Percentiles rank a stretch among this genome's conserved stretches.
Conservation (phyloP, 1,140 invertebrate genomes). For the Leptinotarsa texana region DNA sequence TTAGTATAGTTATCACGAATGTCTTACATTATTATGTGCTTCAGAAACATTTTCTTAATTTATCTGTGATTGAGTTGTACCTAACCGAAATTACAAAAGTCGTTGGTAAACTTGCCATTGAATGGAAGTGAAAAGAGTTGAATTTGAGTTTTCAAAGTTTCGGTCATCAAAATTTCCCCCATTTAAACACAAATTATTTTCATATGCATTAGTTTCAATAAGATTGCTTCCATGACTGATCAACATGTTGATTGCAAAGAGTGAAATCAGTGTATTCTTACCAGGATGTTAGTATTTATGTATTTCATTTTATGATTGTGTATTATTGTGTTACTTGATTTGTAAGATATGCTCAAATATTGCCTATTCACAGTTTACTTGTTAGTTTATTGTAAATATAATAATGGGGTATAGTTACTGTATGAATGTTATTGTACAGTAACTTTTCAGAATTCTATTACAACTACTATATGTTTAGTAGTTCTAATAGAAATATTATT, state of each 20-base stretch:
- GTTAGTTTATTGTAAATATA: slow-evolving; percentile 32
- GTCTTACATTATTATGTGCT: too few species aligned
- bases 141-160: too few species aligned
- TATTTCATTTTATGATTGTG: slow-evolving; percentile 15
- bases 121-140: too few species aligned
- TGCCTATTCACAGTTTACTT: slow-evolving; percentile 24
- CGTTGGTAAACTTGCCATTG: too few species aligned
- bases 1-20: too few species aligned
- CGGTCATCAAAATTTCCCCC: too few species aligned
- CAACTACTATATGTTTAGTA: slow-evolving; percentile 20
- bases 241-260: not conserved
- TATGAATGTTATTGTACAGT: slow-evolving; percentile 37
- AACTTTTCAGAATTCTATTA: slow-evolving; percentile 33
- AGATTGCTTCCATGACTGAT: not conserved
- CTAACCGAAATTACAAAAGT: too few species aligned
- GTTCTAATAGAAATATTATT: slow-evolving; percentile 7
- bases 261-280: not conserved
- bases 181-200: too few species aligned
- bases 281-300: slow-evolving; percentile 27
- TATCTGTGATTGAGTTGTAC: too few species aligned
- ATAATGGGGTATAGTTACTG: slow-evolving; percentile 33
- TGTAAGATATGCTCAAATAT: slow-evolving; percentile 40
- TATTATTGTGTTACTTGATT: slow-evolving; percentile 27
- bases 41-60: too few species aligned
- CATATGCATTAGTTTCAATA: not conserved